A percentile compares a stretch with the other conserved stretches of the same genome.
phyloP scores from a whole-genome alignment of 2,797 vertebrate genomes.

The Sebastes baramenuke region DNA sequence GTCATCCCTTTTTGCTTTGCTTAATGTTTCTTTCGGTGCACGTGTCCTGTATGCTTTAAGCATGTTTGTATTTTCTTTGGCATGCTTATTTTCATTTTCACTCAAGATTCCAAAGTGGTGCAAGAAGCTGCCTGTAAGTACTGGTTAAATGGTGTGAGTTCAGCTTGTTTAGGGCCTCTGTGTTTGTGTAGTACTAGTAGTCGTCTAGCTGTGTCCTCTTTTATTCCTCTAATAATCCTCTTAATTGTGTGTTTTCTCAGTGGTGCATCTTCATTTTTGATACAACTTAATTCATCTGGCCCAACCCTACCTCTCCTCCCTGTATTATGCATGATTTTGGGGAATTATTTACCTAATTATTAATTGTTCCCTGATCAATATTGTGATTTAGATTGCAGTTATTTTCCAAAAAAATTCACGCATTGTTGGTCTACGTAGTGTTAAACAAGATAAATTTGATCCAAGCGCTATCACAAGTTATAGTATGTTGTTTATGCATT shows the following conservation, averaged over 20 bases:
- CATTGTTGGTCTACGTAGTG: neutral
- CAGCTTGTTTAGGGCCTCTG: conserved; percentile 1
- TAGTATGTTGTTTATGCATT: no score
- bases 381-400: neutral
- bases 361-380: neutral
- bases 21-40: conserved; percentile 13
- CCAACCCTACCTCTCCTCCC: neutral
- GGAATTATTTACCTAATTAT: neutral
- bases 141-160: conserved; percentile 26
- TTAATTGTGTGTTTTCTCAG: conserved; percentile 16
- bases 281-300: neutral
- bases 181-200: conserved; percentile 21
- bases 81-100: conserved; percentile 81
- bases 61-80: conserved; percentile 79
- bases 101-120: conserved; percentile 96
- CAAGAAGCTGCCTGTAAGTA: conserved; percentile 99
- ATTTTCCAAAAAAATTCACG: neutral
- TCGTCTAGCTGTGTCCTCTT: neutral
- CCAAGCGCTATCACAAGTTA: neutral
- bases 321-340: neutral
- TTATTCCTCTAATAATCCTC: conserved; percentile 13
- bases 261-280: neutral
- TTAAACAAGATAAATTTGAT: neutral
- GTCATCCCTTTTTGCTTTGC: neutral
- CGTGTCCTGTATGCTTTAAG: conserved; percentile 44